Base-by-base conservation (phyloP, 92 coral and sea anemone genomes). In the Diadumene lineata region DNA sequence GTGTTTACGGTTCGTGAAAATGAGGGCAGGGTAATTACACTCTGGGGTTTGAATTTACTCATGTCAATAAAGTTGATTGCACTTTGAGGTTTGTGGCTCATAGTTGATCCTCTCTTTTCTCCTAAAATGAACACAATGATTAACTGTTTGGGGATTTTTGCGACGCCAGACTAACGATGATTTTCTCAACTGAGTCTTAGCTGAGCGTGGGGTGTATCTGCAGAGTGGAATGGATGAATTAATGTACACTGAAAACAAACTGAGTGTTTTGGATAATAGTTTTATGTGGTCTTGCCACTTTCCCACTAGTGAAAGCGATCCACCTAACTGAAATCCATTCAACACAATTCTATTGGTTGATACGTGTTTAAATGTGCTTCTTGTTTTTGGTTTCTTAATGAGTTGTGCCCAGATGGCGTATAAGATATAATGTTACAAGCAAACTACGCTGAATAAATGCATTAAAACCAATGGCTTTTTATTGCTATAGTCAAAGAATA, bases 241-340 rank as follows among this genome's bases (percentile, higher is more conserved):
- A n/a, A n/a, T n/a, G n/a, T n/a, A n/a, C n/a, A 69, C 29, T 31
- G 30, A 33, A 48, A 72, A 17, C 25, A 30, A 16, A 32, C 31
- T 17, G 13, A 32, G 57, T 28, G 33, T 72, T 72, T 61, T 61
- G 55, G 33, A 28, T 62, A 23, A 62, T 2, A 72, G 55, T 72
- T 61, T 62, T 62, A 31, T 56, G 77, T 62, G 77, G 77, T 23
- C 48, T 29, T 34, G 33, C 31, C 53, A 57, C 25, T 72, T 72
- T 32, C 21, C 30, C 50, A 23, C 30, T 62, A 72, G 48, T 72
- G 66, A 72, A 72, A 72, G 77, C 66, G 66, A 72, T 72, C 77
- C 77, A 66, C 77, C 63, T 4, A 28, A 30, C 68, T 62, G 68
- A 22, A 1, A 62, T 28, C 15, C 38, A 31, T 1, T 1, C 43